A percentile compares a stretch with the other conserved stretches of the same genome.
phyloP scores from a whole-genome alignment of 2,888 invertebrate genomes.

The Lagria hirta region DNA sequence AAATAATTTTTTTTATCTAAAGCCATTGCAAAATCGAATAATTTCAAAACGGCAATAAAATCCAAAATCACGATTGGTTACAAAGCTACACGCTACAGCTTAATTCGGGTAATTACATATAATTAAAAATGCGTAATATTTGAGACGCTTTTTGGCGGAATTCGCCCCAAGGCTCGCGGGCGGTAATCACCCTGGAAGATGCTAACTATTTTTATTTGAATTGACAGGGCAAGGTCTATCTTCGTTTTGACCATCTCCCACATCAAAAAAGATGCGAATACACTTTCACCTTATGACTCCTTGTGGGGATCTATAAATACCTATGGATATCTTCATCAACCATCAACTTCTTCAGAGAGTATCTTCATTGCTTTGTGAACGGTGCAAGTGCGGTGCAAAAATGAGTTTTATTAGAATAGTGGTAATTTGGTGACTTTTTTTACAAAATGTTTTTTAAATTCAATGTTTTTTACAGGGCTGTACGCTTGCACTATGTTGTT shows the following conservation, averaged over 20 bases:
- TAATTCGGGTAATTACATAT: too few species aligned
- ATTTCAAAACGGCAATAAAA: too few species aligned
- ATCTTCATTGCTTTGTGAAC: conserved; percentile 25
- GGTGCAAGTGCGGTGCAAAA: conserved; percentile 34
- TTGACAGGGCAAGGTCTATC: conserved; percentile 29
- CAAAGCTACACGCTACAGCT: too few species aligned
- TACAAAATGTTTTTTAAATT: not conserved
- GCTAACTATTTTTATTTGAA: conserved; percentile 1
- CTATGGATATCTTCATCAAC: conserved; percentile 27
- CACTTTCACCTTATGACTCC: conserved; percentile 37
- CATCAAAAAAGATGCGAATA: conserved; percentile 27
- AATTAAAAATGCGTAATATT: too few species aligned
- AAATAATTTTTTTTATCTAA: conserved; percentile 21
- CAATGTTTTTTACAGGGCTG: conserved; percentile 39
- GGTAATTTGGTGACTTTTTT: conserved; percentile 30
- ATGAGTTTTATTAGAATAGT: conserved; percentile 34
- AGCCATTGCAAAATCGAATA: conserved; percentile 9
- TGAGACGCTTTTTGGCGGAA: too few species aligned
- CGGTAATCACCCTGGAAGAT: too few species aligned
- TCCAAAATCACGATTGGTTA: too few species aligned
- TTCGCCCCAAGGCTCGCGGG: too few species aligned
- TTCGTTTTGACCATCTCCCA: conserved; percentile 34
- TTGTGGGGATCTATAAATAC: conserved; percentile 38
- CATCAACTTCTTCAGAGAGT: conserved; percentile 34
- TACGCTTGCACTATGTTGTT: conserved; percentile 41